Evolutionary conservation across 37 sponge, comb jelly and placozoan species (phyloP).

Genomic region (Oscarella lobularis): DNA sequence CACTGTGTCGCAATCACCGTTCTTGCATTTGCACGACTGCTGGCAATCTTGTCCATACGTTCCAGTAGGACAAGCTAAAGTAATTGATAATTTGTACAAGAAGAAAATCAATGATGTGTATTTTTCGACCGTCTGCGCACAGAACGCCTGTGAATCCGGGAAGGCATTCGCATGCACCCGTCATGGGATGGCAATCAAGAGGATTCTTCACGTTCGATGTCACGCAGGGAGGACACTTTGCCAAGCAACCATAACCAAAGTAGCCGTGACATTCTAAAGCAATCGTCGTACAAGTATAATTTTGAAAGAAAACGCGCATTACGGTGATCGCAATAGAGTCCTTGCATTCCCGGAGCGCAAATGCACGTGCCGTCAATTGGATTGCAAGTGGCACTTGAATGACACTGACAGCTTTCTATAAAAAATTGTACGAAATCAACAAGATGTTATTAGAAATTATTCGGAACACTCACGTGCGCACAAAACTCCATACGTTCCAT

Average conservation of each 20-base stretch:
- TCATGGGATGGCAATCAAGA: neutral
- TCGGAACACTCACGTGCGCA: neutral
- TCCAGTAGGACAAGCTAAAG: neutral
- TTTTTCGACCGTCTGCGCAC: neutral
- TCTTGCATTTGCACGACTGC: neutral
- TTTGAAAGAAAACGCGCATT: neutral
- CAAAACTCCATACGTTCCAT: neutral
- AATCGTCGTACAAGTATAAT: no score
- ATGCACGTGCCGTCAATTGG: neutral
- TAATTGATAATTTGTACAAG: neutral
- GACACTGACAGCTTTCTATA: neutral
- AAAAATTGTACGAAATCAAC: no score
- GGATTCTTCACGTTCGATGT: neutral
- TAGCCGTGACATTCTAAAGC: neutral
- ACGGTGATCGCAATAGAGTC: neutral
- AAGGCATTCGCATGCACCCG: neutral
- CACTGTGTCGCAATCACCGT: neutral
- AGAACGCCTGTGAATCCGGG: neutral
- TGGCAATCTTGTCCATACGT: neutral
- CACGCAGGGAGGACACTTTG: neutral
- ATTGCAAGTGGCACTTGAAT: neutral
- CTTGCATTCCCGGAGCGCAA: slow-evolving; percentile 1
- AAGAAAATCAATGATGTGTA: no score
- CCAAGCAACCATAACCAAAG: neutral
- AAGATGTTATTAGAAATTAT: neutral